Percentiles rank a stretch among this genome's conserved stretches.
These are phyloP conservation scores for Gymnorhina tibicen DNA, from an alignment of 2,113 vertebrate genomes.

Conservation along the genomic window DNA sequence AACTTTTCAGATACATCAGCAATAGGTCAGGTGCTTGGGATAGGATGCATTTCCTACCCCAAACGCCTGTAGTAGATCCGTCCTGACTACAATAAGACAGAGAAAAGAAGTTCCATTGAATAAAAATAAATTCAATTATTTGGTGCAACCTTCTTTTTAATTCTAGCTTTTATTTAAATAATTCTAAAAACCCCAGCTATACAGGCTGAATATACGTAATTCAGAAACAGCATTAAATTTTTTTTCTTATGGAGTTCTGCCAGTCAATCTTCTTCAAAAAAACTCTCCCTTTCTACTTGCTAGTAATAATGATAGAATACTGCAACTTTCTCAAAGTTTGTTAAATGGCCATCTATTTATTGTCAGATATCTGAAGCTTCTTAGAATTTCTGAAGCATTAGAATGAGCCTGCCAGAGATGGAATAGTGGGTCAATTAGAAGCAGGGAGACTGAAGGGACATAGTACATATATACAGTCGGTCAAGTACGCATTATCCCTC, in stretches of 20 bases:
- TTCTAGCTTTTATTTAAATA: background rate
- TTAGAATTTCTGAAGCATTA: background rate
- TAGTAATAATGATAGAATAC: background rate
- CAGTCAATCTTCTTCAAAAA: background rate
- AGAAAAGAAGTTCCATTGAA: background rate
- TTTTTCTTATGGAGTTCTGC: background rate
- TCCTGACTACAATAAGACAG: background rate
- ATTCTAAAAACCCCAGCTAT: background rate
- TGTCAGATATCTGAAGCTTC: background rate
- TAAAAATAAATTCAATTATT: background rate
- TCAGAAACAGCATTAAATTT: background rate
- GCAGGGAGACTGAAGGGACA: background rate
- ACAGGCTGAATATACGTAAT: background rate
- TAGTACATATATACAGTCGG: background rate
- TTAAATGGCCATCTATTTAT: background rate
- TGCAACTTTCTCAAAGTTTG: background rate
- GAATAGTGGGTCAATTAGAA: background rate
- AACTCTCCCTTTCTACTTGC: background rate
- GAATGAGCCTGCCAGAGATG: background rate
- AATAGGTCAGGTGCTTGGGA: background rate
- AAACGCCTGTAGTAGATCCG: background rate
- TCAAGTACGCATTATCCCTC: background rate
- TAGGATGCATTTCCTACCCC: background rate
- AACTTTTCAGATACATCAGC: background rate
- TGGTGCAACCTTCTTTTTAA: background rate